phyloP scores from a whole-genome alignment of 35 echinoderm and acorn worm species.

The Diadema setosum region DNA sequence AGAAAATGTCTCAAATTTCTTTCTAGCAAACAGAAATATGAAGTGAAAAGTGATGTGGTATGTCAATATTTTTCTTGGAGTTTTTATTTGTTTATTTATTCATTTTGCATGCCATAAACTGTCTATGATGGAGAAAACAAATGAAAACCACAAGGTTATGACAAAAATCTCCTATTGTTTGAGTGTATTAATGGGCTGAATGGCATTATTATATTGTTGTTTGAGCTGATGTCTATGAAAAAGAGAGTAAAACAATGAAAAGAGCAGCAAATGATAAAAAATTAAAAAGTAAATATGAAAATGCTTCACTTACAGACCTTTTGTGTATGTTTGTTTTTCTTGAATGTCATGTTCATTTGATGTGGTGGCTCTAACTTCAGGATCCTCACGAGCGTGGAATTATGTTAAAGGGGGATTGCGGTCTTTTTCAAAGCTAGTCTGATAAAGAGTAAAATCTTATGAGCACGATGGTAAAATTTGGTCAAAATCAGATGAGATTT shows the following conservation, averaged over 20 bases:
- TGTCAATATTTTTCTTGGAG: neutral
- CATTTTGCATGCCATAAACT: constrained; percentile 11
- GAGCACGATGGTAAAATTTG: no score
- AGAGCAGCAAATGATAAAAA: constrained; percentile 2
- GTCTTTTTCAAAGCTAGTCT: no score
- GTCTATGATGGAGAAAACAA: neutral
- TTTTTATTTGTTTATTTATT: constrained; percentile 13
- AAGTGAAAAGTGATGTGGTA: neutral
- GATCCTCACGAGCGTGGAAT: no score
- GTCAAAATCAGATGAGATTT: no score
- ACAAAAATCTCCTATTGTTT: neutral
- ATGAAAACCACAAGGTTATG: neutral
- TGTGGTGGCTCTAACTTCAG: no score
- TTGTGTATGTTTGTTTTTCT: no score
- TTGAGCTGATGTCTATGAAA: neutral
- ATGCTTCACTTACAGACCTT: neutral
- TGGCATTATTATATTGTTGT: constrained; percentile 15
- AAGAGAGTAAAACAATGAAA: neutral
- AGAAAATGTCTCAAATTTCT: no score
- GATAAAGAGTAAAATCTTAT: no score
- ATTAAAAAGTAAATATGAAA: constrained; percentile 9
- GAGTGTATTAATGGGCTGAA: neutral
- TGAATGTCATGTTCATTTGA: no score
- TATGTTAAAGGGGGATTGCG: no score
- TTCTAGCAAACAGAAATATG: neutral